Evolutionary conservation across 2,888 invertebrate genomes (phyloP), one percentile per base, ranked within the genome.

Genomic region (Pristionchus mayeri): DNA sequence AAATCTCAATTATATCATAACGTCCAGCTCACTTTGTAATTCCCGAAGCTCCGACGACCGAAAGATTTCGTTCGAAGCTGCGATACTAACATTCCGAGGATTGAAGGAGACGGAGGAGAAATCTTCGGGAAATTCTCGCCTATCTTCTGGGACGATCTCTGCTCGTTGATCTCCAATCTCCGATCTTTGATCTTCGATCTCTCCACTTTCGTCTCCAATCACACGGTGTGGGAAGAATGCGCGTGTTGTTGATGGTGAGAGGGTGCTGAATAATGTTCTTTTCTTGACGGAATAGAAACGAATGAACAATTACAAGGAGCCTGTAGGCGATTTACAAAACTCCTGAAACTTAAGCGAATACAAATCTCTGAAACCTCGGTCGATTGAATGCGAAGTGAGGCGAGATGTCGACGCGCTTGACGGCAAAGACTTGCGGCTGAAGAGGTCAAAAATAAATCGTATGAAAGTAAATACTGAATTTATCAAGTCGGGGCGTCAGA

Each of bases 351-450:
- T 3, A 76, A 71, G 18, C n/a, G 44, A 9, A 50, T n/a, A 34
- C 21, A 37, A 4, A 40, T 44, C 7, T 21, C 34, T n/a, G 30
- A 9, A 78, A 79, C 79, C 52, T 79, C 37, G 79, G 54, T 34
- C 54, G 52, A 79, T 34, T n/a, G 30, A 60, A 81, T 4, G 60
- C 27, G 40, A 81, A 60, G 24, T 57, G 40, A 7, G 81, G 81
- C 24, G 81, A 81, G 21, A 81, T 60, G 40, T 81, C 81, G 18
- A 81, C 44, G 16, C 60, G 44, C 60, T 81, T 81, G 6, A 81
- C 81, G 0, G 81, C 40, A 60, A 81, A 81, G 27, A 57, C 60
- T 24, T 81, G 60, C 30, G 60, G 60, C 81, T 81, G 60, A 57
- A 54, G 21, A 48, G 48, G 3, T 48, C 18, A 50, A n/a, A 48